Conservation (phyloP, 2,888 invertebrate genomes). For the Euclidia mi region DNA sequence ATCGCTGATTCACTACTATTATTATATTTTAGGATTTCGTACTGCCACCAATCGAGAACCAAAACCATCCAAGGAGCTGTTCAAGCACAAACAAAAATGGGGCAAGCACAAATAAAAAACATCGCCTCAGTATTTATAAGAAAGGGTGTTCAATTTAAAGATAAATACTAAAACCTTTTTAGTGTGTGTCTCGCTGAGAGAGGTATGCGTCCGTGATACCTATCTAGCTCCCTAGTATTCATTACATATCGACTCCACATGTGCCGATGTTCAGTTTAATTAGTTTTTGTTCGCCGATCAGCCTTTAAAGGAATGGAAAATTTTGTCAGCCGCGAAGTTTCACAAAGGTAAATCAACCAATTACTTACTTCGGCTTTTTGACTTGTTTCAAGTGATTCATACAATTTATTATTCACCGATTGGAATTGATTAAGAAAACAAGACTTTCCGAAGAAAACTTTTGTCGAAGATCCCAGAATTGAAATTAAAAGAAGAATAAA, state of each 20-base stretch:
- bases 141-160: no score
- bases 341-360: slow-evolving; percentile 36
- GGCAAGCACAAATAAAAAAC: slow-evolving; percentile 38
- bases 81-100: slow-evolving; percentile 10
- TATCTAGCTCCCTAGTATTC: slow-evolving; percentile 71
- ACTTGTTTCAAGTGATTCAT: slow-evolving; percentile 27
- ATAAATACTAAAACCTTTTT: no score
- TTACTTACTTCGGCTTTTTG: slow-evolving; percentile 37
- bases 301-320: slow-evolving; percentile 66
- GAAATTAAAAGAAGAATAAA: slow-evolving; percentile 14
- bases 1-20: no score
- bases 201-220: slow-evolving; percentile 55
- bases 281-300: slow-evolving; percentile 80
- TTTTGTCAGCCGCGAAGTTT: slow-evolving; percentile 44
- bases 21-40: no score
- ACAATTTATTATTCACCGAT: slow-evolving; percentile 23
- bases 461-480: slow-evolving; percentile 8
- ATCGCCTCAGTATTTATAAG: no score
- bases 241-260: slow-evolving; percentile 78
- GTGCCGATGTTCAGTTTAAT: slow-evolving; percentile 84
- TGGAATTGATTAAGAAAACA: slow-evolving; percentile 25
- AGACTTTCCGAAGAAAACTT: slow-evolving; percentile 19
- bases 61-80: no score
- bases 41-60: no score
- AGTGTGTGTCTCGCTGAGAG: slow-evolving; percentile 43